phyloP scores from a whole-genome alignment of 2,888 invertebrate genomes.

The Drosophila paranaensis region DNA sequence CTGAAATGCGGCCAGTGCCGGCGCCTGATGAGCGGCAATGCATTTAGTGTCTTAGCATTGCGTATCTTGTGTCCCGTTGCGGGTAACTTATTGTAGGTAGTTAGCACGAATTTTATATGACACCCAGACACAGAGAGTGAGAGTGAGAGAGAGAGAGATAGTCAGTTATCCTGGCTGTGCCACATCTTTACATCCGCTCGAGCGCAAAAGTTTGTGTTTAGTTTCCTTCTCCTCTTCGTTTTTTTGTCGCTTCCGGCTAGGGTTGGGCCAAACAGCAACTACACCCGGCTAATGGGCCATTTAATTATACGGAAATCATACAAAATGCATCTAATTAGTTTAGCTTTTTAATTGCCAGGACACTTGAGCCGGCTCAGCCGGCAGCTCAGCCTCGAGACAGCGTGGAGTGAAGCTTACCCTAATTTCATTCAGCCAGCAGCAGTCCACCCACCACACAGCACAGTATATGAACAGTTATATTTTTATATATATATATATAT shows the following conservation, averaged over 20 bases:
- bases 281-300: conserved; percentile 73
- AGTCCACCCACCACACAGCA: conserved; percentile 6
- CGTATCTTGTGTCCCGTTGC: conserved; percentile 20
- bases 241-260: conserved; percentile 5
- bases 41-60: not conserved
- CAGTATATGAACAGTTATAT: not conserved
- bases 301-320: conserved; percentile 81
- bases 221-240: not conserved
- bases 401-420: not conserved
- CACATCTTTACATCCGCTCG: conserved; percentile 30
- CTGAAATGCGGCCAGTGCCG: conserved; percentile 45
- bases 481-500: not conserved
- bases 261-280: conserved; percentile 34
- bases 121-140: not conserved
- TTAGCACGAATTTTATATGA: conserved; percentile 46
- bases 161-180: not conserved
- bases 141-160: not conserved
- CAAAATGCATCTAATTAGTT: conserved; percentile 80
- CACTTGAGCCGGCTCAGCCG: conserved; percentile 47
- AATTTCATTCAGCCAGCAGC: not conserved
- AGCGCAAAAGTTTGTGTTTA: conserved; percentile 51
- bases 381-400: conserved; percentile 1
- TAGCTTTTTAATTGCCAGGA: conserved; percentile 75
- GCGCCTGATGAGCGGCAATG: conserved; percentile 22
- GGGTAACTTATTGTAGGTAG: conserved; percentile 47